Conservation (phyloP, 2,888 invertebrate species). For the Lapara coniferarum region DNA sequence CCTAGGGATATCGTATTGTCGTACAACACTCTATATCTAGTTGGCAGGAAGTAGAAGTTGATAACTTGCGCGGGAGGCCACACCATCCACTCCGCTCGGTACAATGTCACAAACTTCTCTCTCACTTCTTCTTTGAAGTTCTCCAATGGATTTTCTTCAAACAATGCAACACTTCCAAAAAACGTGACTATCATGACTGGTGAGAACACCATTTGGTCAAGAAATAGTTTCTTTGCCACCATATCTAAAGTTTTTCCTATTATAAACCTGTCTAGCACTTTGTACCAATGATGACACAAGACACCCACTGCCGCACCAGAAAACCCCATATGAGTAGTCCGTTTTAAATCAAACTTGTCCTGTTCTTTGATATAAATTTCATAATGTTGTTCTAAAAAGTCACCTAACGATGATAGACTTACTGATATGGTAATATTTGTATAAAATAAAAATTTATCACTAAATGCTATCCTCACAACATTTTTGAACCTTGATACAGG, state of each 20-base stretch:
- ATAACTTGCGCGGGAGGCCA: constrained; percentile 98
- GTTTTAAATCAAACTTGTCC: constrained; percentile 82
- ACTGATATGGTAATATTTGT: constrained; percentile 94
- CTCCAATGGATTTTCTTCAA: constrained; percentile 86
- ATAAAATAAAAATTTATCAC: constrained; percentile 87
- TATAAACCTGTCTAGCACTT: constrained; percentile 88
- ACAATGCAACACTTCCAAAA: constrained; percentile 89
- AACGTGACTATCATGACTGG: constrained; percentile 92
- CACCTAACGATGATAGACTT: constrained; percentile 90
- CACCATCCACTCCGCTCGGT: constrained; percentile 94
- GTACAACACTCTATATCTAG: constrained; percentile 93
- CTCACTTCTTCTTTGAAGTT: constrained; percentile 88
- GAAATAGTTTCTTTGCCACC: constrained; percentile 90
- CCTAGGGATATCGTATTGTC: constrained; percentile 94
- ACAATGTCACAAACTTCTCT: constrained; percentile 90
- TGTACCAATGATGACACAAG: constrained; percentile 95
- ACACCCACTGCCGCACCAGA: constrained; percentile 92
- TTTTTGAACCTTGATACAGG: constrained; percentile 50
- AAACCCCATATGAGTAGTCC: constrained; percentile 91
- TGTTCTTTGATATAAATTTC: constrained; percentile 87
- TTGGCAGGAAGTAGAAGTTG: constrained; percentile 95
- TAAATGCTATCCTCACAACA: constrained; percentile 80
- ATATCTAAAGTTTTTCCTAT: constrained; percentile 88
- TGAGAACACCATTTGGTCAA: constrained; percentile 94
- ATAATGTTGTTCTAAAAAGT: constrained; percentile 91